These are phyloP conservation scores for Bombus turneri DNA, from an alignment of 1,140 invertebrate species.

Conservation along the genomic window DNA sequence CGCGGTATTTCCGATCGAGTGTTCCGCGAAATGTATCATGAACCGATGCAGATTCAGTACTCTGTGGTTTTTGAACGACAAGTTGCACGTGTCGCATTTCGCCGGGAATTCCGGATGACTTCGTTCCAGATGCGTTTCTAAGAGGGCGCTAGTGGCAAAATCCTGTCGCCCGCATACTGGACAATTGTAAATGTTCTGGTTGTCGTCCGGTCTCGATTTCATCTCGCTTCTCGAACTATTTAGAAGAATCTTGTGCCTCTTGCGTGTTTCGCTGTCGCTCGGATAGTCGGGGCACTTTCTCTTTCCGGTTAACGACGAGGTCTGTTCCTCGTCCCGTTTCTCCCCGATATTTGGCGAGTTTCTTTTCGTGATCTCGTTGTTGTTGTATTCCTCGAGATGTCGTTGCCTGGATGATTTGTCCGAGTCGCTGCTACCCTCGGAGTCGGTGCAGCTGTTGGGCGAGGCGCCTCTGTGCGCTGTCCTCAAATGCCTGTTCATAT, in stretches of 20 bases:
- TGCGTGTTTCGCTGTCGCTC: constrained; percentile 63
- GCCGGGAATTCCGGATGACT: constrained; percentile 87
- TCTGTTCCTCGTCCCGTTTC: constrained; percentile 26
- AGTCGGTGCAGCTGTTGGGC: constrained; percentile 75
- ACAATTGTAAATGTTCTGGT: constrained; percentile 74
- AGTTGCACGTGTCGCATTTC: constrained; percentile 88
- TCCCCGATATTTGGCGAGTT: constrained; percentile 70
- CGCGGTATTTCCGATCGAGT: constrained; percentile 63
- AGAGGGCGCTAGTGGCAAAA: constrained; percentile 83
- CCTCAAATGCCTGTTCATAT: constrained; percentile 93
- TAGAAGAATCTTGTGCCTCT: constrained; percentile 72
- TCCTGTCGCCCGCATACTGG: constrained; percentile 85
- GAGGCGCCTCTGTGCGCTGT: constrained; percentile 83
- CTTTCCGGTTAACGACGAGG: constrained; percentile 52
- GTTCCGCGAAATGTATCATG: constrained; percentile 84
- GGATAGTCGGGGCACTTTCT: constrained; percentile 66
- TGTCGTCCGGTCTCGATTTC: constrained; percentile 42
- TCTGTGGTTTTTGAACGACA: constrained; percentile 87
- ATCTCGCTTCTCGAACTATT: constrained; percentile 57
- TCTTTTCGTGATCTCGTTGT: constrained; percentile 78
- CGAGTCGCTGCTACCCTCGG: constrained; percentile 79
- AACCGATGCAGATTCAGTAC: constrained; percentile 87
- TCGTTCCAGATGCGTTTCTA: constrained; percentile 88
- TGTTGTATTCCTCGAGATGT: constrained; percentile 80
- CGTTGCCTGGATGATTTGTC: constrained; percentile 79